A percentile compares a stretch with the other conserved stretches of the same genome.
phyloP scores from a whole-genome alignment of 2,113 vertebrate genomes.

The Mormyrus iriodes region DNA sequence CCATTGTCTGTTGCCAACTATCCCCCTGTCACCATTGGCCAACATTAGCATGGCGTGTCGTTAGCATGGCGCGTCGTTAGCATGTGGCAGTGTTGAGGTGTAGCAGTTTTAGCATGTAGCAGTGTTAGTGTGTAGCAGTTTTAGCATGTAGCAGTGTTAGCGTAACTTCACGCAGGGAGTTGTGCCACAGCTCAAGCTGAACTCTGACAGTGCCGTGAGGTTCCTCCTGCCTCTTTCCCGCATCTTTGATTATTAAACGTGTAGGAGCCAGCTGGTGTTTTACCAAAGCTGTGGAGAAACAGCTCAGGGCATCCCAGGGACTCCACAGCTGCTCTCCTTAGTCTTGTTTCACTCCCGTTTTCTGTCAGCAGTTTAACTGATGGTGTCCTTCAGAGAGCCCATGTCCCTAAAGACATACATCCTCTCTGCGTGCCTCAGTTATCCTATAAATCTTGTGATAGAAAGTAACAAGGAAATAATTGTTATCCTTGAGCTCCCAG shows the following conservation, averaged over 20 bases:
- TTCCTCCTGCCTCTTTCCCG: not conserved
- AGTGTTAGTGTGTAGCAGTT: not conserved
- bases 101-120: too few species aligned
- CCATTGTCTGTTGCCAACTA: not conserved
- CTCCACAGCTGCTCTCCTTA: not conserved
- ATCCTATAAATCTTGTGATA: conserved; percentile 3
- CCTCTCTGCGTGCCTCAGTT: not conserved
- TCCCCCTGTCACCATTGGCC: not conserved
- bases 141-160: not conserved
- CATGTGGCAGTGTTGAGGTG: not conserved
- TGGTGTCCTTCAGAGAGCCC: not conserved
- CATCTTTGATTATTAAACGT: conserved; percentile 4
- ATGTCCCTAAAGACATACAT: not conserved
- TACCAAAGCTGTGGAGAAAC: not conserved
- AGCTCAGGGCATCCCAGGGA: not conserved
- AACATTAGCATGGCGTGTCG: not conserved
- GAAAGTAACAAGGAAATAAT: conserved; percentile 1
- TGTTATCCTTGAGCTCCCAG: not conserved
- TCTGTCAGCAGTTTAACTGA: not conserved
- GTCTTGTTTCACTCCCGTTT: not conserved
- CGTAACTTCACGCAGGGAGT: not conserved
- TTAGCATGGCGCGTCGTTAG: not conserved
- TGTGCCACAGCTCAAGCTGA: not conserved
- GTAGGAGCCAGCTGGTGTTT: not conserved
- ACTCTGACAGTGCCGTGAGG: too few species aligned